Percentiles rank a stretch among this genome's conserved stretches.
phyloP scores from a whole-genome alignment of 2,113 vertebrate species.

The Rhadina sibilatrix region DNA sequence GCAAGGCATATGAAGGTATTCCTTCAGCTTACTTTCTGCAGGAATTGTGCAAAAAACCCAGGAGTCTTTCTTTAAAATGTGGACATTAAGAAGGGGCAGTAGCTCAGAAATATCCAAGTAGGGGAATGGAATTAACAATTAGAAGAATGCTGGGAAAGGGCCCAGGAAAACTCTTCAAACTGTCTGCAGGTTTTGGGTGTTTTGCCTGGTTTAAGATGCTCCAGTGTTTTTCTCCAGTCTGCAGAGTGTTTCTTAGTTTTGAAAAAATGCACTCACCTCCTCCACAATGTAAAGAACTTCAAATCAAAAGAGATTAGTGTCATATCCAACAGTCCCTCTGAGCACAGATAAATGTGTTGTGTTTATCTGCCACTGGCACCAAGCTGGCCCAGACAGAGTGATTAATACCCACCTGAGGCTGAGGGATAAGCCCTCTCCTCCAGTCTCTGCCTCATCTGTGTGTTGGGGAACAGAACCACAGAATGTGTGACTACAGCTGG shows the following conservation, averaged over 20 bases:
- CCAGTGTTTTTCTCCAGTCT: background rate
- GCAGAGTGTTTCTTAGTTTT: background rate
- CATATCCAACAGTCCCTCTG: background rate
- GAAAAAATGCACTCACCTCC: background rate
- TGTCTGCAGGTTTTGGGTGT: background rate
- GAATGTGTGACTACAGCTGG: background rate
- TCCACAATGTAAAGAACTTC: background rate
- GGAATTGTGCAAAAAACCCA: background rate
- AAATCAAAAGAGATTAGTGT: slow-evolving; percentile 13
- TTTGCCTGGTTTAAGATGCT: background rate
- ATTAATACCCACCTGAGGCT: slow-evolving; percentile 19
- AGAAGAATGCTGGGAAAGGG: background rate
- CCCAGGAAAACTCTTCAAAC: background rate
- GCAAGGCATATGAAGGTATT: background rate
- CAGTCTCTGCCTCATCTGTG: background rate
- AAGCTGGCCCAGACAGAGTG: background rate
- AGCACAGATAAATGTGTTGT: background rate
- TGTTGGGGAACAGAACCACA: background rate
- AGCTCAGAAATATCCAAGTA: background rate
- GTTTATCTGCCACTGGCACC: slow-evolving; percentile 29
- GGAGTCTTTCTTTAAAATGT: background rate
- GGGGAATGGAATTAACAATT: background rate
- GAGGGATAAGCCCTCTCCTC: background rate
- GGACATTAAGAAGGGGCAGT: background rate
- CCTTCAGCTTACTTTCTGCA: background rate